Percentiles rank a stretch among this genome's conserved stretches.
These are phyloP conservation scores for Hexactinellida sp. DNA, from an alignment of 37 sponge, comb jelly and placozoan species.

Conservation along the genomic window DNA sequence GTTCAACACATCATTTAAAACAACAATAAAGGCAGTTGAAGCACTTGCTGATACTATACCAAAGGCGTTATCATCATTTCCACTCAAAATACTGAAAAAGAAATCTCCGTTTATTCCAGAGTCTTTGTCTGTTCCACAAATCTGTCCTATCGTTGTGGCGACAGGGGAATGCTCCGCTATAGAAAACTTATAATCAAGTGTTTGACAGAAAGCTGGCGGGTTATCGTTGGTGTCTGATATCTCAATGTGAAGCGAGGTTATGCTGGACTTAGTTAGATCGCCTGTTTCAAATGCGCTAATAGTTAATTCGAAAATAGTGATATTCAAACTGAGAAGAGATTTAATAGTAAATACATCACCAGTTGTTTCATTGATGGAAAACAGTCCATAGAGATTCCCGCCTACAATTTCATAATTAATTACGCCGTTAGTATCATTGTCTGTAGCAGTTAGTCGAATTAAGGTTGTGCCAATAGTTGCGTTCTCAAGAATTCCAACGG, in stretches of 20 bases:
- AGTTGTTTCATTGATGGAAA: constrained; percentile 3
- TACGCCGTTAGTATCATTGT: constrained; percentile 11
- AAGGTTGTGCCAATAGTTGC: neutral
- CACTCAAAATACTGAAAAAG: neutral
- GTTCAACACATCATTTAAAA: neutral
- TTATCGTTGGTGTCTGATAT: constrained; percentile 16
- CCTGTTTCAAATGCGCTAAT: constrained; percentile 4
- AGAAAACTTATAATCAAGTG: neutral
- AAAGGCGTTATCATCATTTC: neutral
- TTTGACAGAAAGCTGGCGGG: neutral
- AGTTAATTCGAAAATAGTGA: constrained; percentile 2
- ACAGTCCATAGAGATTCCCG: neutral
- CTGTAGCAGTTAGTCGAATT: neutral
- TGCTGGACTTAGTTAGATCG: neutral
- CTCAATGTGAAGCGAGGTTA: constrained; percentile 8
- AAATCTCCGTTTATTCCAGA: neutral
- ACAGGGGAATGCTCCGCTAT: neutral
- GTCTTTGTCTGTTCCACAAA: neutral
- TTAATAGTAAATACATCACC: neutral
- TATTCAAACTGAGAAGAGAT: neutral
- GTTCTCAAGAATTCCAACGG: constrained; percentile 9
- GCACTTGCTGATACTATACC: neutral
- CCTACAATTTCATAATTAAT: constrained; percentile 5
- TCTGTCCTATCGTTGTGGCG: neutral
- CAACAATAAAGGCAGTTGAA: neutral